A percentile compares a stretch with the other conserved stretches of the same genome.
These are phyloP conservation scores for Alligator sinensis DNA, from an alignment of 2,113 vertebrate genomes.

Conservation along the genomic window DNA sequence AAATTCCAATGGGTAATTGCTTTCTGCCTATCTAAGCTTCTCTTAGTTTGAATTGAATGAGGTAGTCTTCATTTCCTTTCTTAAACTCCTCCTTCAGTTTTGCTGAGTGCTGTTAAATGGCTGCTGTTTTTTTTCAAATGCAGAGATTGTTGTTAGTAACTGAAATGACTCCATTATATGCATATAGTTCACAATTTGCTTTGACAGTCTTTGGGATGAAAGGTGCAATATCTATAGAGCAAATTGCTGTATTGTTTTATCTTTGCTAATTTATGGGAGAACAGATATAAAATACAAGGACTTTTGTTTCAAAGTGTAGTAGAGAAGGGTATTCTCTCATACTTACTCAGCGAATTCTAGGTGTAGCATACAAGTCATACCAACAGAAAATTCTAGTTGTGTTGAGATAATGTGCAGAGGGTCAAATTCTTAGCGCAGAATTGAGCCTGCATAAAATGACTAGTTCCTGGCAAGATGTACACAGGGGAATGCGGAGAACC, in stretches of 20 bases:
- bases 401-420: neutral
- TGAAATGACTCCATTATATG: neutral
- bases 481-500: neutral
- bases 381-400: neutral
- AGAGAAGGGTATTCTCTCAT: neutral
- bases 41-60: neutral
- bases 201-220: neutral
- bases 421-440: neutral
- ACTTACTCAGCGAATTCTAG: neutral
- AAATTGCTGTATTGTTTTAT: neutral
- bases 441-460: neutral
- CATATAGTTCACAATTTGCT: neutral
- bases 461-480: neutral
- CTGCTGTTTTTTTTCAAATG: neutral
- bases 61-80: neutral
- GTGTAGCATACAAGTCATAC: neutral
- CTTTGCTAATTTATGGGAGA: neutral
- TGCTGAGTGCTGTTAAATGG: neutral
- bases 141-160: neutral
- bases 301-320: neutral
- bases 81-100: neutral
- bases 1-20: constrained; percentile 10
- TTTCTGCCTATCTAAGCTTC: constrained; percentile 10
- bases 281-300: neutral
- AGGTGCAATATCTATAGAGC: neutral